A percentile compares a stretch with the other conserved stretches of the same genome.
Evolutionary conservation across 92 coral and sea anemone species (phyloP).

Genomic region (Montipora capitata): DNA sequence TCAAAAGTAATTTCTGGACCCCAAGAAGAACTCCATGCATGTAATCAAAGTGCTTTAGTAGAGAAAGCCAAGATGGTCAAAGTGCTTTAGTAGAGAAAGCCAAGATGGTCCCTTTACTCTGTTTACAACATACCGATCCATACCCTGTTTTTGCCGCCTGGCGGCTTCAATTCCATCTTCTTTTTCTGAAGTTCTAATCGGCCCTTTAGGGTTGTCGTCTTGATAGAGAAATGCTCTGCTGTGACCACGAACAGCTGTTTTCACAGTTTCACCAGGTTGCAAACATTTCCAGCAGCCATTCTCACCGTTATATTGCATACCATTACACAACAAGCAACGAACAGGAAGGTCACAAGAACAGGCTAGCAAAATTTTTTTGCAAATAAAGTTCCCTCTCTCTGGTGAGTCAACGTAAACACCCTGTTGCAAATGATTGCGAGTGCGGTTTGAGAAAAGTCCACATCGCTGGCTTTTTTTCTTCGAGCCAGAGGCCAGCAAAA

Average conservation of each 20-base stretch:
- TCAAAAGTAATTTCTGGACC: slow-evolving; percentile 63
- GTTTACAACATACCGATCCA: slow-evolving; percentile 13
- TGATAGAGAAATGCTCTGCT: slow-evolving; percentile 11
- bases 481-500: slow-evolving; percentile 77
- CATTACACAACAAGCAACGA: slow-evolving; percentile 65
- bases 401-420: slow-evolving; percentile 68
- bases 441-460: slow-evolving; percentile 41
- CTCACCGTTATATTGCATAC: slow-evolving; percentile 72
- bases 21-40: slow-evolving; percentile 36
- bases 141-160: not conserved
- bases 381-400: slow-evolving; percentile 47
- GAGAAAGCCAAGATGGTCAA: slow-evolving; percentile 55
- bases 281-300: slow-evolving; percentile 80
- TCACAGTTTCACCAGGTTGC: slow-evolving; percentile 64
- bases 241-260: slow-evolving; percentile 32
- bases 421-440: slow-evolving; percentile 11
- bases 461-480: no score
- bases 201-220: slow-evolving; percentile 51
- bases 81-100: slow-evolving; percentile 40
- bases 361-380: slow-evolving; percentile 60
- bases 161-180: slow-evolving; percentile 24
- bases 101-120: slow-evolving; percentile 63
- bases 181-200: slow-evolving; percentile 11
- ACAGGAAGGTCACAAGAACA: slow-evolving; percentile 79
- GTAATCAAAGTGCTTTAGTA: slow-evolving; percentile 53